Evolutionary conservation across 2,888 invertebrate species (phyloP), one percentile per base, ranked within the genome.

Genomic region (Myopa testacea): DNA sequence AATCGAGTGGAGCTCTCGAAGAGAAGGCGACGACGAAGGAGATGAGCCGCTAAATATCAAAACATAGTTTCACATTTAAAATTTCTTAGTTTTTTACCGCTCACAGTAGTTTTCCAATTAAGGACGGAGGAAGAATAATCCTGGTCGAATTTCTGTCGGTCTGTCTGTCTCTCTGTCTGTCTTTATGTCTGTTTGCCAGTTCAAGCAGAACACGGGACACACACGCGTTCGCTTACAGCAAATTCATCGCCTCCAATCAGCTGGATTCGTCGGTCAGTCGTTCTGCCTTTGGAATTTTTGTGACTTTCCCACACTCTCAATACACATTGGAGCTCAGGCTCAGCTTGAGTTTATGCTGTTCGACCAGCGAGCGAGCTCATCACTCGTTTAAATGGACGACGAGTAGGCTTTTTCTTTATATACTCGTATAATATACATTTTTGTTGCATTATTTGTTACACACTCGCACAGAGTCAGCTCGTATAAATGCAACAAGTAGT

Each of bases 241-340:
- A n/a, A 12, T 38, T 40, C 67, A 67, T 40, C 67, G 67, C 67
- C 40, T n/a, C 38, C 67, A 40, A 65, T n/a, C 40, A 67, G 55
- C 55, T 55, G 55, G n/a, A 55, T n/a, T 12, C 14, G 55, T 67
- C 40, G 14, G 40, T 45, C 45, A 10, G 45, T 45, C 10, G 45
- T 67, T n/a, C 7, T 12, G 26, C 52, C 14, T 26, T 34, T 55
- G 70, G 70, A 70, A 70, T 70, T 70, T 70, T 70, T 70, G 26
- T 55, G 70, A 70, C 50, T 70, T 70, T 70, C 70, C 37, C 70
- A 70, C 70, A 70, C 50, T 70, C 14, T 55, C 26, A 34, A 45
- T 19, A 50, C 70, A 26, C 12, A 45, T 45, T 50, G 50, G 45
- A 19, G n/a, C 45, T n/a, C 16, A 16, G 16, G 26, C 68, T 50